Evolutionary conservation across 1,140 invertebrate genomes (phyloP).

Genomic region (Bombus waltoni): DNA sequence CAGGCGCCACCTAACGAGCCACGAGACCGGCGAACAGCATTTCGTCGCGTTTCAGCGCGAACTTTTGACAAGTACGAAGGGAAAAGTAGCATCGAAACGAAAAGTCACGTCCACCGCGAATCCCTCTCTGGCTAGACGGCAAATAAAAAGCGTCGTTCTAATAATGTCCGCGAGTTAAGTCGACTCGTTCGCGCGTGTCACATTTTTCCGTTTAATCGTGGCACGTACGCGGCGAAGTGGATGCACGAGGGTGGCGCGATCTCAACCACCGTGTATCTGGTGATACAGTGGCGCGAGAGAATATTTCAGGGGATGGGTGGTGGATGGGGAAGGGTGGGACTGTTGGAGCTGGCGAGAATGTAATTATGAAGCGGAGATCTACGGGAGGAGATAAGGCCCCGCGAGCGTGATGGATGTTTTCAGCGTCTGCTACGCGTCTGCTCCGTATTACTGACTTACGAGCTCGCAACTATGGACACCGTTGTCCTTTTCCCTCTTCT

Average conservation of each 20-base stretch:
- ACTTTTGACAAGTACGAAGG: background rate
- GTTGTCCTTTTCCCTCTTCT: conserved; percentile 55
- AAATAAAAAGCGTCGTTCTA: conserved; percentile 49
- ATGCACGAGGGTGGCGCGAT: conserved; percentile 32
- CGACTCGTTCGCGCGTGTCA: conserved; percentile 42
- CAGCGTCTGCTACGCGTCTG: conserved; percentile 82
- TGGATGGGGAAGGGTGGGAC: conserved; percentile 29
- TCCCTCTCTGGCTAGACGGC: background rate
- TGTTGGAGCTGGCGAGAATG: conserved; percentile 75
- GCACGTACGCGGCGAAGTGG: conserved; percentile 48
- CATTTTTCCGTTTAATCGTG: conserved; percentile 64
- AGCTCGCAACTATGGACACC: conserved; percentile 68
- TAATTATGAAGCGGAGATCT: conserved; percentile 82
- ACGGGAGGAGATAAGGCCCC: conserved; percentile 79
- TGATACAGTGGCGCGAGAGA: conserved; percentile 47
- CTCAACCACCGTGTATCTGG: conserved; percentile 29
- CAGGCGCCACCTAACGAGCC: background rate
- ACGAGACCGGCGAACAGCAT: background rate
- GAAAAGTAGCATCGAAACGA: conserved; percentile 5
- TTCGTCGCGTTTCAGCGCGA: background rate
- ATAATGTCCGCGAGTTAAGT: conserved; percentile 47
- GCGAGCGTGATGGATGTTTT: conserved; percentile 83
- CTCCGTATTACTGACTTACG: conserved; percentile 80
- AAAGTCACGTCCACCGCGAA: conserved; percentile 30
- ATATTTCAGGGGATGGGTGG: conserved; percentile 24